Conservation (phyloP, 1,140 invertebrate genomes). For the Aphaenogaster floridana region DNA sequence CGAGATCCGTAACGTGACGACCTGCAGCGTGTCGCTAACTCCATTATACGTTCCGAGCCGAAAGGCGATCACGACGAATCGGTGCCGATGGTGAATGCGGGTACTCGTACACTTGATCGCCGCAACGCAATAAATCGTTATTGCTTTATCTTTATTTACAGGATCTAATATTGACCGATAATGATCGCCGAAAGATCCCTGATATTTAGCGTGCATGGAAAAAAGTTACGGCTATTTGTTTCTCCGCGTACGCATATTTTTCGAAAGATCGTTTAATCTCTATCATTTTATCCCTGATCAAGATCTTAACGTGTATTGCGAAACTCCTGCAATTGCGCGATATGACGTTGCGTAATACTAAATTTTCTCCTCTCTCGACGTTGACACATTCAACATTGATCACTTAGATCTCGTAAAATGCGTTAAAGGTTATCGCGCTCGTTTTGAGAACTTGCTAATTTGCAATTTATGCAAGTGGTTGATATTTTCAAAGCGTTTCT, state of each 20-base stretch:
- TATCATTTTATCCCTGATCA: not conserved
- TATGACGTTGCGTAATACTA: not conserved
- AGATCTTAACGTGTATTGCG: not conserved
- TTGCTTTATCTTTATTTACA: not conserved
- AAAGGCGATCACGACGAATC: not conserved
- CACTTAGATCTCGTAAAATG: not conserved
- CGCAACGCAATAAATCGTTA: not conserved
- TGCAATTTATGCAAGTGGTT: not conserved
- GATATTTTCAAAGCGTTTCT: slow-evolving; percentile 15
- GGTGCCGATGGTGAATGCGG: not conserved
- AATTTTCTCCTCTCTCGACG: not conserved
- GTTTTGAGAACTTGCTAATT: not conserved
- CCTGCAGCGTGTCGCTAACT: not conserved
- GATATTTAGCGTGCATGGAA: not conserved
- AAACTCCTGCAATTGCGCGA: not conserved
- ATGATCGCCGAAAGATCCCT: not conserved
- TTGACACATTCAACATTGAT: slow-evolving; percentile 23
- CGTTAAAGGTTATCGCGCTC: slow-evolving; percentile 30
- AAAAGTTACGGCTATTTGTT: not conserved
- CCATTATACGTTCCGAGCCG: not conserved
- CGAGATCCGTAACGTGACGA: not conserved
- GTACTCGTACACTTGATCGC: not conserved
- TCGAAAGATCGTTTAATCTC: not conserved
- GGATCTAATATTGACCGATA: not conserved
- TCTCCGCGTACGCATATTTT: not conserved